Base-by-base conservation (phyloP, 2,888 invertebrate genomes). In the Petrophora chlorosata region DNA sequence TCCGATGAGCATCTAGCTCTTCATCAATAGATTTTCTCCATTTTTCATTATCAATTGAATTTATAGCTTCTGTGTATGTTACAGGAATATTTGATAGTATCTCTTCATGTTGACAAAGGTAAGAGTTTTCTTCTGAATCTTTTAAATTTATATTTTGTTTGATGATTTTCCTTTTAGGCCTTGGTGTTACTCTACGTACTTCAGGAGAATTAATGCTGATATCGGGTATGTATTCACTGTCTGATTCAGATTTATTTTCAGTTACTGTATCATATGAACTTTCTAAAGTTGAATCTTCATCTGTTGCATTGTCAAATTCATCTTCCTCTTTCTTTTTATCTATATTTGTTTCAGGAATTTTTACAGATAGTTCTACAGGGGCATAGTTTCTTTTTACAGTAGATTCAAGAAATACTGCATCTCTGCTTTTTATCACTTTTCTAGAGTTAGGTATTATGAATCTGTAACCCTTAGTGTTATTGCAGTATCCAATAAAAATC, bases 381-480 rank as follows among this genome's bases (percentile, higher is more conserved):
- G 3, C 7, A 22, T 8, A 5, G 8, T 22, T 22, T 7, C 8
- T 22, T 22, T 22, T 22, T 7, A 22, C 7, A 7, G 22, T 22
- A 7, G 5, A 2, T 26, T 39, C 39, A 16, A 39, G 8, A 8
- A 39, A 39, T 1, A 29, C 7, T 2, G 12, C 39, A 29, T 28
- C 39, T 39, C 22, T 29, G 29, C 39, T 29, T 29, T 12, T 39
- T 5, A 1, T 7, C 13, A 22, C 13, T 12, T 19, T 5, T 19
- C 13, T 17, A 2, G 4, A 7, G 7, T 17, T 22, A 2, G 7
- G 5, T 8, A 22, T 12, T 12, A 8, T 12, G 0, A 39, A 29
- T 3, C 39, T 16, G 29, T 39, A 39, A 7, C 39, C 39, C 29
- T 39, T 39, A 5, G 39, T 17, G 12, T 39, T 3, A 1, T 39